These are phyloP conservation scores for Eupeodes corollae DNA, from an alignment of 1,140 invertebrate species.

Conservation along the genomic window DNA sequence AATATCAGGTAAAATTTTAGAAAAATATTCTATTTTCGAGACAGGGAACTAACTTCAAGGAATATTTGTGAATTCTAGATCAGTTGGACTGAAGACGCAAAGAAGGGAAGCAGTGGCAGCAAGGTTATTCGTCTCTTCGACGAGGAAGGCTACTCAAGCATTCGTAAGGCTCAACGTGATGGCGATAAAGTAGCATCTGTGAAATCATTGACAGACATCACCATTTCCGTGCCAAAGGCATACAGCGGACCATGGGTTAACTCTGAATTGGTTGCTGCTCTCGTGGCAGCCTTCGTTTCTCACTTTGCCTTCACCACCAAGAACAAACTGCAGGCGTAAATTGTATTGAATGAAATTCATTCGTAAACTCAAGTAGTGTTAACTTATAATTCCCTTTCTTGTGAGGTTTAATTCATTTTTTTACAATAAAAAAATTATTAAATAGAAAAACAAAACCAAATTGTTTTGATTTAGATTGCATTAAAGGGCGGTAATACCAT, in stretches of 20 bases:
- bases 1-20: conserved; percentile 62
- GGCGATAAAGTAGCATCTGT: conserved; percentile 54
- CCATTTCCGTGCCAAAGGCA: conserved; percentile 70
- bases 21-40: background rate
- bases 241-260: conserved; percentile 87
- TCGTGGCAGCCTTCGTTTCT: conserved; percentile 64
- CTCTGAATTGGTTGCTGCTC: conserved; percentile 78
- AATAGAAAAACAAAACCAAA: no score
- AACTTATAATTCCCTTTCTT: no score
- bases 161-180: conserved; percentile 63
- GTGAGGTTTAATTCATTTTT: no score
- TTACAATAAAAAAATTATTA: no score
- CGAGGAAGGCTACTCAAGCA: conserved; percentile 77
- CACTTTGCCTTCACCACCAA: conserved; percentile 79
- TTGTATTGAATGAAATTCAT: conserved; percentile 34
- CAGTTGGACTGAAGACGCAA: conserved; percentile 81
- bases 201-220: conserved; percentile 61
- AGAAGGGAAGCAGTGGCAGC: conserved; percentile 65
- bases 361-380: conserved; percentile 4
- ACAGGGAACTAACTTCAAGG: background rate
- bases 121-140: conserved; percentile 75
- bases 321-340: conserved; percentile 51
- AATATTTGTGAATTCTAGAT: conserved; percentile 49
- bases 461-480: no score
- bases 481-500: no score